Evolutionary conservation across 2,888 invertebrate genomes (phyloP), one percentile per base, ranked within the genome.

Genomic region (Zygaena filipendulae): DNA sequence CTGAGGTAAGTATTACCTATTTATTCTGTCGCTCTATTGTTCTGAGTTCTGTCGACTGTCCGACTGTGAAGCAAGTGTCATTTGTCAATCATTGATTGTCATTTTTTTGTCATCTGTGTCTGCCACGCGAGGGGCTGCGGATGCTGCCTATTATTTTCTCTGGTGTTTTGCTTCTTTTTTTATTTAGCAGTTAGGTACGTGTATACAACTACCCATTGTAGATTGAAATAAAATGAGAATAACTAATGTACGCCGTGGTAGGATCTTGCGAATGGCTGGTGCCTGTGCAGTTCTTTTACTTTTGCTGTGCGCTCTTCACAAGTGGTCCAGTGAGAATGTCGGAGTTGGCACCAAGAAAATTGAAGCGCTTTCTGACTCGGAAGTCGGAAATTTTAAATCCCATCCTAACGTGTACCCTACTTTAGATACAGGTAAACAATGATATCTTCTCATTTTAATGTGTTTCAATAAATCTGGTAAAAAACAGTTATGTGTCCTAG

Each of bases 221-320:
- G 37, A 38, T 32, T 35, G 11, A 23, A 11, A 23, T 38, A 71
- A 54, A 52, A 86, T 86, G 85, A 82, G 84, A 45, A 80, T 86
- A 30, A 83, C 85, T 42, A 84, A 84, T 43, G 59, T 86, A 27
- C 77, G 85, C 45, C 80, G 81, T 27, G 84, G 84, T 21, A 70
- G 84, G 38, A 79, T 85, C 33, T 64, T 82, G 41, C 83, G 86
- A 39, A 62, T 86, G 41, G 57, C 59, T 7, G 58, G 75, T 27
- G 72, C 77, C 28, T 69, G 82, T 43, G 58, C 77, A 39, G 63
- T 87, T 38, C 63, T 86, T 36, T 40, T 87, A 43, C 61, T 86
- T 42, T 53, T 88, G 31, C 55, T 89, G 29, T 88, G 86, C 59
- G 72, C 86, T 42, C 59, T 88, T 34, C 79, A 82, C 40, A 83